These are phyloP conservation scores for Propithecus coquereli DNA, from an alignment of 2,113 vertebrate genomes.

Conservation along the genomic window DNA sequence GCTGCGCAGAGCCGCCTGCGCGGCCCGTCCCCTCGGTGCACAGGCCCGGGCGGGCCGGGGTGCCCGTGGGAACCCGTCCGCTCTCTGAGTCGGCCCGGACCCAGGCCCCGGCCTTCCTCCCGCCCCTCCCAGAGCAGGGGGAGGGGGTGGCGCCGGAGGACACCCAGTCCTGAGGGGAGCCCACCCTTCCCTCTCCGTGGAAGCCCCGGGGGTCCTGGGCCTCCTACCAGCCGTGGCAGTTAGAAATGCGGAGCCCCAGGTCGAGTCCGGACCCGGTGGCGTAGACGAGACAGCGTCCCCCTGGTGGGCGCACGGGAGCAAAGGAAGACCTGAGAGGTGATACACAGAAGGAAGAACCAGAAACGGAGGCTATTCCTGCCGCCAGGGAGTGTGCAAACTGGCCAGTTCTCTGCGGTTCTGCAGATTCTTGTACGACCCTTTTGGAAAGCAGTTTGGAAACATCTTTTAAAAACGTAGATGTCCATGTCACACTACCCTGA, in stretches of 20 bases:
- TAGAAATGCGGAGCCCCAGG: neutral
- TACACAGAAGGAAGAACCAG: neutral
- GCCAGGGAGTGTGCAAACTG: neutral
- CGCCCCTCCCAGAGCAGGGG: neutral
- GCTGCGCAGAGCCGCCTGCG: neutral
- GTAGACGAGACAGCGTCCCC: neutral
- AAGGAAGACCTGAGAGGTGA: too few species aligned
- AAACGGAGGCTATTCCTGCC: neutral
- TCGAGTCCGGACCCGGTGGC: neutral
- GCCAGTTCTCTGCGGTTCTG: neutral
- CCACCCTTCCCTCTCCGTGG: rapidly evolving
- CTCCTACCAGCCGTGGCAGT: rapidly evolving
- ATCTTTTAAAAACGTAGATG: neutral
- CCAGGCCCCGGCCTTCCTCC: too few species aligned
- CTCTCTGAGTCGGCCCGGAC: neutral
- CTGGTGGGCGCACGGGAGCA: rapidly evolving
- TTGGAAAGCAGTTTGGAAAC: neutral
- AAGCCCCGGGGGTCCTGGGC: neutral
- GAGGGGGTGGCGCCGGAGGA: neutral
- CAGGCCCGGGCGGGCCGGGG: neutral
- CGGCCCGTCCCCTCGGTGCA: neutral
- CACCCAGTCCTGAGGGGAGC: too few species aligned
- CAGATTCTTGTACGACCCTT: rapidly evolving
- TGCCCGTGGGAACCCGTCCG: neutral
- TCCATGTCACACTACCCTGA: neutral